These are phyloP conservation scores for Ailuropoda melanoleuca DNA, from an alignment of 2,113 vertebrate genomes.

Conservation along the genomic window DNA sequence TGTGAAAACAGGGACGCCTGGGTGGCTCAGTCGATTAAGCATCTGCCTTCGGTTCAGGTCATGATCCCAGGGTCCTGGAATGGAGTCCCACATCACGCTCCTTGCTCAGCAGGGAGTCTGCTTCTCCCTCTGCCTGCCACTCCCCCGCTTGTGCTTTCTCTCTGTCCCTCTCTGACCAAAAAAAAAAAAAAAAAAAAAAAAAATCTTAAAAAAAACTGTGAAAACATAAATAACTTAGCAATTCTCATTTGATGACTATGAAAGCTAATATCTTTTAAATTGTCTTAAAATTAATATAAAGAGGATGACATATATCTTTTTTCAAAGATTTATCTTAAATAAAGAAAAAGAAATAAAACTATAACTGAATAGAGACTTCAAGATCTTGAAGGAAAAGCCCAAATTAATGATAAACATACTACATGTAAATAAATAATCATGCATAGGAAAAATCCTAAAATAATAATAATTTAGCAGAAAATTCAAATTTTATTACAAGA, in stretches of 20 bases:
- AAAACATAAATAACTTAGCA: constrained; percentile 22
- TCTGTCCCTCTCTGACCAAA: too few species aligned
- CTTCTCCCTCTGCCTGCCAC: background rate
- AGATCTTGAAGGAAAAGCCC: constrained; percentile 21
- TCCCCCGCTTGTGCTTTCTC: too few species aligned
- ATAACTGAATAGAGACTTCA: background rate
- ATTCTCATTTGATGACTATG: background rate
- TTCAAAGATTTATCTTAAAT: background rate
- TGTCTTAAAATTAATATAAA: constrained; percentile 25
- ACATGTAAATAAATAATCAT: background rate
- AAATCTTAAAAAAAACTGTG: background rate
- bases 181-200: background rate
- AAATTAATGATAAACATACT: background rate
- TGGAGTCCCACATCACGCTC: background rate
- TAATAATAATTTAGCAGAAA: background rate
- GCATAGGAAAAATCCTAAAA: background rate
- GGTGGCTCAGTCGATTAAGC: background rate
- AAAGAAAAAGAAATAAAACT: constrained; percentile 9
- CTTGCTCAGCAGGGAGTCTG: background rate
- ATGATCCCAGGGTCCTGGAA: background rate
- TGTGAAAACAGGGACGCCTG: background rate
- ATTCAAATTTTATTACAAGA: constrained; percentile 27
- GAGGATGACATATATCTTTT: background rate
- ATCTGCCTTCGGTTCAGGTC: background rate
- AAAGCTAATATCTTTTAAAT: constrained; percentile 22